These are phyloP conservation scores for Drosophila anomalata DNA, from an alignment of 2,888 invertebrate species.

Conservation along the genomic window DNA sequence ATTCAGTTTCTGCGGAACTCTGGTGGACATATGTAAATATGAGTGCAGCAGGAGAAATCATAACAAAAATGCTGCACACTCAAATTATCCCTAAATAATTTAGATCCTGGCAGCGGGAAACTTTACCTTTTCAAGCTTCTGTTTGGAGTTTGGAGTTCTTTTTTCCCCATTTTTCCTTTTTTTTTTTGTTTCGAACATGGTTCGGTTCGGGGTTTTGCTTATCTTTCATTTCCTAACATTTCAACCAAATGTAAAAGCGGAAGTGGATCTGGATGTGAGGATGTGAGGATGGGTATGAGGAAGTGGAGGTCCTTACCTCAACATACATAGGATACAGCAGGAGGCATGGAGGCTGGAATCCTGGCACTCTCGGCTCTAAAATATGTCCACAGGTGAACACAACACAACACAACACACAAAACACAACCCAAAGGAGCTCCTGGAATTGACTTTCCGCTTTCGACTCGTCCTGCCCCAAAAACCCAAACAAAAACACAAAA, in stretches of 20 bases:
- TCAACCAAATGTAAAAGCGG: constrained; percentile 70
- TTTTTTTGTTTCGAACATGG: not conserved
- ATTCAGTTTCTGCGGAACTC: constrained; percentile 45
- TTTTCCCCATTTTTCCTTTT: not conserved
- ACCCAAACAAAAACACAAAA: constrained; percentile 43
- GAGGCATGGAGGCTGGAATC: constrained; percentile 14
- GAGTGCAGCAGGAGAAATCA: constrained; percentile 50
- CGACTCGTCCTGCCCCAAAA: constrained; percentile 61
- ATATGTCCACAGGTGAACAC: constrained; percentile 71
- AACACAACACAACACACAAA: constrained; percentile 15
- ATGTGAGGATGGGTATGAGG: constrained; percentile 21
- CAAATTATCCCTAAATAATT: constrained; percentile 78
- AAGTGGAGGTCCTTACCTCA: constrained; percentile 69
- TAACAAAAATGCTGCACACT: constrained; percentile 58
- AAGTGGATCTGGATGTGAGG: constrained; percentile 41
- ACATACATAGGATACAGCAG: constrained; percentile 11
- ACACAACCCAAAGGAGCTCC: constrained; percentile 16
- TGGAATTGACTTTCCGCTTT: constrained; percentile 76
- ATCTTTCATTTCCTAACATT: constrained; percentile 55
- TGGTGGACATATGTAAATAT: constrained; percentile 72
- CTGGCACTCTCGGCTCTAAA: constrained; percentile 59
- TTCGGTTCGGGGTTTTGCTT: constrained; percentile 30
- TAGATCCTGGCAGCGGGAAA: constrained; percentile 51
- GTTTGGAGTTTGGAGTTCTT: constrained; percentile 22
- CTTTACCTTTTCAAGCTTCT: constrained; percentile 30